Evolutionary conservation across 1,140 invertebrate species (phyloP), one percentile per base, ranked within the genome.

Genomic region (Metaphire vulgaris): DNA sequence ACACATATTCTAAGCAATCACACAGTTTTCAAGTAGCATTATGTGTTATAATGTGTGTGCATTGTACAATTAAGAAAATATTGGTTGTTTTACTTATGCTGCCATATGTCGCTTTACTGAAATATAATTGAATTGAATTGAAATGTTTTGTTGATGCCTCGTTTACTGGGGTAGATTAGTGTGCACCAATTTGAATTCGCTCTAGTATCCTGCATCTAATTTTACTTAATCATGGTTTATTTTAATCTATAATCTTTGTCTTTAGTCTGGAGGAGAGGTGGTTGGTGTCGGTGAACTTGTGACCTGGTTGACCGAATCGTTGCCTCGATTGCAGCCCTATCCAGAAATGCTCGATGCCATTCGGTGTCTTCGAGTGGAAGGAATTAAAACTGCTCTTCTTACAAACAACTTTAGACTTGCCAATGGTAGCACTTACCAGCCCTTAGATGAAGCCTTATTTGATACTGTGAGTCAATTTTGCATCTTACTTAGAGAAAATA

Each of bases 341-440:
- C 83, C 82, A 0, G 80, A 83, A 33, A 87, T 87, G 80, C 75
- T 84, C 15, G 83, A 83, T 69, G 83, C 84, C 14, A 78, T 87
- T 21, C 77, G 82, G 69, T 81, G 82, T 78, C 79, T 88, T 0
- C 78, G 80, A 71, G 80, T 81, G 0, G 81, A 84, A 32, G 86
- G 86, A 2, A 73, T 87, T 33, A 85, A 87, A 77, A 86, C 86
- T 12, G 86, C 83, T 1, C 75, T 88, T 12, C 81, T 88, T 0
- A 88, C 87, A 12, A 88, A 88, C 79, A 88, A 88, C 80, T 88
- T 83, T 81, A 81, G 76, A 28, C 65, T 77, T 12, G 30, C 65
- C 30, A 76, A 80, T 21, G 72, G 77, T 16, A 28, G 80, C 26
- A 79, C 80, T 16, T 81, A 81, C 1, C 65, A 81, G 28, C 81